Evolutionary conservation across 2,113 vertebrate genomes (phyloP).

Genomic region (Chloroceryle aenea): DNA sequence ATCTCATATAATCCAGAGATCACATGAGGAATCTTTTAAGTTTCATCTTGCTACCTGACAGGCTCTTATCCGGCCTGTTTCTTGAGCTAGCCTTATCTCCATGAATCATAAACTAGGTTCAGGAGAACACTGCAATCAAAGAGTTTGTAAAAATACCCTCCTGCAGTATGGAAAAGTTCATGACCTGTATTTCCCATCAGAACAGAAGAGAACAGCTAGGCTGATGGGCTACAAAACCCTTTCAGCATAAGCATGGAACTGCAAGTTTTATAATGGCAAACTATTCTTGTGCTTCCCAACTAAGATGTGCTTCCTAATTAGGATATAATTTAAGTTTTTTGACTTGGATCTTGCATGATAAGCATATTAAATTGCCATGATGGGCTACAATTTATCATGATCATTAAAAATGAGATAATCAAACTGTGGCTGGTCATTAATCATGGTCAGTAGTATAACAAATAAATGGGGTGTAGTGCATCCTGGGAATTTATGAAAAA

Average conservation of each 20-base stretch:
- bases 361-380: conserved; percentile 57
- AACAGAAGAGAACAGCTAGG: neutral
- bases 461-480: conserved; percentile 46
- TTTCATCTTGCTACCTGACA: neutral
- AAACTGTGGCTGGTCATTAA: conserved; percentile 51
- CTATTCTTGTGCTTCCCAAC: neutral
- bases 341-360: conserved; percentile 49
- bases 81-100: neutral
- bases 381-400: conserved; percentile 58
- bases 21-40: neutral
- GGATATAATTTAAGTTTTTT: conserved; percentile 35
- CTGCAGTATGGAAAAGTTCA: neutral
- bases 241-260: neutral
- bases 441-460: conserved; percentile 55
- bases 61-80: neutral
- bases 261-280: neutral
- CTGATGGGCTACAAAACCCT: neutral
- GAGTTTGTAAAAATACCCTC: neutral
- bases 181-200: neutral
- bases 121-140: neutral
- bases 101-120: neutral
- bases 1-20: neutral
- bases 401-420: conserved; percentile 58
- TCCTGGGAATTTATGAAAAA: conserved; percentile 38
- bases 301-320: conserved; percentile 51